Evolutionary conservation across 2,797 vertebrate species (phyloP), one percentile per base, ranked within the genome.

Genomic region (Diplodus sargus): DNA sequence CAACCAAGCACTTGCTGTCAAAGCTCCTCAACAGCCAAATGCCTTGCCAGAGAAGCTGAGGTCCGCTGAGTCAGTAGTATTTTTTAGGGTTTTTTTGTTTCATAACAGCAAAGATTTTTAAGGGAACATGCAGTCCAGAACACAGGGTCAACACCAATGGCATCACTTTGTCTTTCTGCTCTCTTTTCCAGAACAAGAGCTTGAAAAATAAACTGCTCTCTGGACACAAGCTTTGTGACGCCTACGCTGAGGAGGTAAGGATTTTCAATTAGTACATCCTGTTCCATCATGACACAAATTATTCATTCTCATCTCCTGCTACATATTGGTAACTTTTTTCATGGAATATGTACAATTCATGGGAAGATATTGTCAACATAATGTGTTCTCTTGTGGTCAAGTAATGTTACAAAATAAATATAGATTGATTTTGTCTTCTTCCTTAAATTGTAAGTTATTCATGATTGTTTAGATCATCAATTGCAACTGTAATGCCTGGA

Each of bases 181-280:
- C 75, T 62, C 23, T 81, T 76, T 90, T 91, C 83, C 94, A 99
- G 98, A 99, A 99, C 93, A 99, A 99, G 96, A 99, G 98, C 92
- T 93, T 99, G 93, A 99, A 99, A 95, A 99, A 93, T 76, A 99
- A 99, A 91, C 96, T 99, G 3, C 91, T 99, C 59, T 99, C 98
- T 1, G 98, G 98, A 91, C 97, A 95, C 90, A 99, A 99, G 90
- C 95, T 98, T 42, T 99, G 98, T 85, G 97, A 98, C 15, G 96
- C 98, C 85, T 97, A 97, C 5, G 96, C 97, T 84, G 97, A 99
- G 89, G 97, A 99, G 96, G 98, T 99, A 93, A 95, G 96, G 20
- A 22, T 71, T 72, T 83, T 80, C 22, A 84, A 66, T 70, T 45
- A 63, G 18, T 53, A 4, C 22, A 22, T 18, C 76, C 43, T 34